A percentile compares a stretch with the other conserved stretches of the same genome.
phyloP scores from a whole-genome alignment of 2,113 vertebrate genomes.

The Aleadryas rufinucha region DNA sequence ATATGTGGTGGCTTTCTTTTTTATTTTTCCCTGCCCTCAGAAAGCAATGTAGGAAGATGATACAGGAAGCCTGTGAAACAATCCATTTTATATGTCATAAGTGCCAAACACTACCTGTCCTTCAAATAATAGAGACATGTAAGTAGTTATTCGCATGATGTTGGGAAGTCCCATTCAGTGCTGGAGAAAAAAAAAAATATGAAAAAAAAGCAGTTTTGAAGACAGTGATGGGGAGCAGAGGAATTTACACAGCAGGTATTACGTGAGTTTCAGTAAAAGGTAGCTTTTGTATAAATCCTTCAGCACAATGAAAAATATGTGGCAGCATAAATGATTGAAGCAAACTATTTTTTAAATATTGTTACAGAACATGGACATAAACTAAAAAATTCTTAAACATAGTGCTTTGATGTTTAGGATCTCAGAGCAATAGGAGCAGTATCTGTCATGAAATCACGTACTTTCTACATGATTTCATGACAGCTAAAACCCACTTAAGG shows the following conservation, averaged over 20 bases:
- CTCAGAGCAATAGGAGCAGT: not conserved
- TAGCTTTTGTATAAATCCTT: not conserved
- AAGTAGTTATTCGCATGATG: not conserved
- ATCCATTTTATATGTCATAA: not conserved
- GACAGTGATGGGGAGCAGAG: not conserved
- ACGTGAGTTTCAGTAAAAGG: not conserved
- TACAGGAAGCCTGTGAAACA: not conserved
- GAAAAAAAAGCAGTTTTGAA: not conserved
- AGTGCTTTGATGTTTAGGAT: not conserved
- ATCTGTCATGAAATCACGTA: too few species aligned
- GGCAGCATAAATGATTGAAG: not conserved
- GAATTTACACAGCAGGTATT: not conserved
- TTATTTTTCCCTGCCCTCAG: not conserved
- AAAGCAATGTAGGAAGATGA: not conserved
- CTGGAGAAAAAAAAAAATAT: accelerated
- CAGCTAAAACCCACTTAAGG: not conserved
- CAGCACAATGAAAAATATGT: not conserved
- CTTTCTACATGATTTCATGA: not conserved
- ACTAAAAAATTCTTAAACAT: not conserved
- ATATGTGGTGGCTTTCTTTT: not conserved
- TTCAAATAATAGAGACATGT: not conserved
- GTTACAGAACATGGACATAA: not conserved
- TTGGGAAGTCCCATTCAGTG: not conserved
- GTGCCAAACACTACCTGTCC: not conserved
- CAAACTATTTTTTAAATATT: not conserved